phyloP scores from a whole-genome alignment of 2,888 invertebrate species.

The Holacanthella duospinosa region DNA sequence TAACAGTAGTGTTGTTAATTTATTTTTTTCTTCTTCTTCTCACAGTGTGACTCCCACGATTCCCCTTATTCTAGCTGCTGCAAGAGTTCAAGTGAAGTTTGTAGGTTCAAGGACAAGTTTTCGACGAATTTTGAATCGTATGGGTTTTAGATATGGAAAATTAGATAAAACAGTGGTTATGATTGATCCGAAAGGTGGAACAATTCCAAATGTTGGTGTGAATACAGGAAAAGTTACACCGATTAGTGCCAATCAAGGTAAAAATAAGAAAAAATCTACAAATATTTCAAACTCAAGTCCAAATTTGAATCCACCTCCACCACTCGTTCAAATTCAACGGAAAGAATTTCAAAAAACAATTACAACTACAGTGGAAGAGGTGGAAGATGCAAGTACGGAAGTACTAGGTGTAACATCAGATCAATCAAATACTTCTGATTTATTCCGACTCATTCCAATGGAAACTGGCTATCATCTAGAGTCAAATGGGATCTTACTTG shows the following conservation, averaged over 20 bases:
- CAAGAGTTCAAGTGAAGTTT: conserved; percentile 27
- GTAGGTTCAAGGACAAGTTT: conserved; percentile 33
- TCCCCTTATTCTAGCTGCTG: conserved; percentile 26
- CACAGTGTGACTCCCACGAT: conserved; percentile 30
- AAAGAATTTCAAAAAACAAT: neutral
- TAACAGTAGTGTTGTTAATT: neutral
- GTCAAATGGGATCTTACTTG: neutral
- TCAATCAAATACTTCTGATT: neutral
- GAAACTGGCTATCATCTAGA: no score
- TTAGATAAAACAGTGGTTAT: neutral
- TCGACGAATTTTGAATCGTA: conserved; percentile 30
- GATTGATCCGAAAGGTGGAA: neutral
- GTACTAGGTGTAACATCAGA: neutral
- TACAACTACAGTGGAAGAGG: no score
- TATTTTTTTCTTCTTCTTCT: neutral
- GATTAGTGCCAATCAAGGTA: neutral
- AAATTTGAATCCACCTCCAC: neutral
- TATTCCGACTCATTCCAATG: no score
- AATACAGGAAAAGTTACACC: neutral
- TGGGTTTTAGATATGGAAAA: conserved; percentile 29
- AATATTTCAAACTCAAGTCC: neutral
- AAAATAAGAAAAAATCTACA: neutral
- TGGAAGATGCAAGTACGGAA: neutral
- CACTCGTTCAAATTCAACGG: neutral
- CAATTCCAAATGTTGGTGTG: neutral